Conservation (phyloP, 2,113 vertebrate species). For the Myrmecophaga tridactyla region DNA sequence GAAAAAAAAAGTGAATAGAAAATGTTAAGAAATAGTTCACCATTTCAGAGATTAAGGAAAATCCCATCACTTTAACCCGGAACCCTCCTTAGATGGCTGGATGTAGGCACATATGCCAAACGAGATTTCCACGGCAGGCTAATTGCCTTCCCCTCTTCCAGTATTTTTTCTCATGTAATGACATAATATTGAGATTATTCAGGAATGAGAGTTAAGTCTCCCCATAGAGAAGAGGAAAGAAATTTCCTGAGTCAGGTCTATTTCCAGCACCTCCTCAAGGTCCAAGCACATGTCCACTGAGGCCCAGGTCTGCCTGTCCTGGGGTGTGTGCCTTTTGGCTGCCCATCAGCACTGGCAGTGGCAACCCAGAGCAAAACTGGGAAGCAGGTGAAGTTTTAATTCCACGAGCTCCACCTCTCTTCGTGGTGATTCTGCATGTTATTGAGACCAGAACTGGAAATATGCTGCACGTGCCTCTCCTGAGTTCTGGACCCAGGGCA, state of each 20-base stretch:
- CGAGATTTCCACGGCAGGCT: not conserved
- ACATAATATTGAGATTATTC: not conserved
- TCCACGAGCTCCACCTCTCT: not conserved
- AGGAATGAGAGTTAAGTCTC: not conserved
- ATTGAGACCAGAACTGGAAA: not conserved
- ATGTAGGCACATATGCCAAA: not conserved
- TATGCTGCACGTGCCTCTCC: not conserved
- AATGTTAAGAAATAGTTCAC: not conserved
- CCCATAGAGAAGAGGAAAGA: not conserved
- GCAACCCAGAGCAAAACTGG: not conserved
- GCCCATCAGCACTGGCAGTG: too few species aligned
- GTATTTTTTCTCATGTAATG: not conserved
- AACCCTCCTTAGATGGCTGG: not conserved
- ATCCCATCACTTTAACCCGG: not conserved
- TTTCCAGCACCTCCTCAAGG: not conserved
- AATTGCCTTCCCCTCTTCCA: not conserved
- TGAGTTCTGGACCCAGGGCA: not conserved
- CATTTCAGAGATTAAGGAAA: conserved; percentile 11
- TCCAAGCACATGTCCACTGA: not conserved
- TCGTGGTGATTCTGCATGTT: not conserved
- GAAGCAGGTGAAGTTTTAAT: not conserved
- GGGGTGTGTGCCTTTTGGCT: not conserved
- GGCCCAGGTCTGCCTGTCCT: not conserved
- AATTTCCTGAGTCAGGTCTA: not conserved
- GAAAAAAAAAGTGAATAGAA: not conserved